Evolutionary conservation across 2,113 vertebrate genomes (phyloP), one percentile per base, ranked within the genome.

Genomic region (Neolamprologus sp.): DNA sequence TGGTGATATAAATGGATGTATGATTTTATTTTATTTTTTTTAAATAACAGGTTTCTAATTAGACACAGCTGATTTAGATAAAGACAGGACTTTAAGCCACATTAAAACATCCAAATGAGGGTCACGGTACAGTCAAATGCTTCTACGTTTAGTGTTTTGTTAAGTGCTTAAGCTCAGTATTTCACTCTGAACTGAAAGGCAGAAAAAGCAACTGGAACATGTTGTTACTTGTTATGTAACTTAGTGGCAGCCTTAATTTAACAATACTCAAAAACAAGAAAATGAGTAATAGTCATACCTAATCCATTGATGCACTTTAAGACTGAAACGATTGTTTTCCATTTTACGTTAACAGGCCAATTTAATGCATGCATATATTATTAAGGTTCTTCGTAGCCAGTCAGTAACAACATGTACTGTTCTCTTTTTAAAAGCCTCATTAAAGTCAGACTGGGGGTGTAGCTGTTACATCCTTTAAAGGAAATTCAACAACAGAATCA

Each of bases 401-500:
- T 71, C 17, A 35, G 63, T 45, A 42, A 57, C 65, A 71, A 17
- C 37, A 86, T 78, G 75, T 71, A 17, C 73, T 82, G 33, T 83
- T 80, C n/a, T 78, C 16, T 65, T 17, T 51, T 6, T 78, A 83
- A 78, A 78, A 45, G 45, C 23, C 28, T 81, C 54, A 87, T 87
- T 87, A 53, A 40, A 80, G 17, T 80, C 58, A 8, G 35, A 33
- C 53, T 8, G 19, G 21, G 1, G 3, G 16, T 12, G 65, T 5
- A 53, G 81, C 54, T n/a, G n/a, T 37, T n/a, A 19, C 23, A 28
- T 79, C 57, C 49, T 58, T 82, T 26, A 42, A 78, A 87, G 86
- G 87, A 40, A 78, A 57, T 75, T 55, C 42, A 26, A 33, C 26
- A 31, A 68, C 21, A 73, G 45, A 31, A n/a, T 78, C 16, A 19